Percentiles rank a stretch among this genome's conserved stretches.
Conservation (phyloP, 2,797 vertebrate species). For the Gallirallus australis region DNA sequence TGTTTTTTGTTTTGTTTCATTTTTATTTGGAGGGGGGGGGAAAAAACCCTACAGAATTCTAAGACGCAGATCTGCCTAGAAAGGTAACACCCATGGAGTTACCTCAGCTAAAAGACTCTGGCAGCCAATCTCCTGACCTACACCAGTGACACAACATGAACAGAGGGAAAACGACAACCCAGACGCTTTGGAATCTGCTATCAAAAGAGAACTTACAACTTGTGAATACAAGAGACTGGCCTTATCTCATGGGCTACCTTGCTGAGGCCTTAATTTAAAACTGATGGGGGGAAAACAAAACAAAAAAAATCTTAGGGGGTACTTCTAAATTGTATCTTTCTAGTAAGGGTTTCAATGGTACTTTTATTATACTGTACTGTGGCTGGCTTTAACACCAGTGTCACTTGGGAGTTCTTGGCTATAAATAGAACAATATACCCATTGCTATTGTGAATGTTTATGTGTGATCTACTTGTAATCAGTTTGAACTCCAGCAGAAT, state of each 20-base stretch:
- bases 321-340: slow-evolving; percentile 79
- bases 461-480: slow-evolving; percentile 68
- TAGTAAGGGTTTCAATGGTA: slow-evolving; percentile 81
- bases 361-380: slow-evolving; percentile 83
- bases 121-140: slow-evolving; percentile 26
- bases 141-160: background rate
- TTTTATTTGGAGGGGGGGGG: background rate
- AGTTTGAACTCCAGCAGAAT: slow-evolving; percentile 81
- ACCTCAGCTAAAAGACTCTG: background rate
- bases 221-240: slow-evolving; percentile 80
- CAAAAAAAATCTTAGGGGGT: slow-evolving; percentile 43
- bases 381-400: slow-evolving; percentile 77
- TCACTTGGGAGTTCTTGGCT: slow-evolving; percentile 67
- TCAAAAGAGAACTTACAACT: slow-evolving; percentile 71
- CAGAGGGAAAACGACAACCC: background rate
- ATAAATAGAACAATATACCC: slow-evolving; percentile 67
- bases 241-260: slow-evolving; percentile 74
- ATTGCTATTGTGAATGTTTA: slow-evolving; percentile 63
- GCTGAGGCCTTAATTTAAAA: slow-evolving; percentile 87
- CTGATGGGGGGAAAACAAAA: slow-evolving; percentile 22
- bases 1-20: slow-evolving; percentile 25
- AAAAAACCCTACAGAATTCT: slow-evolving; percentile 35
- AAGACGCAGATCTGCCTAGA: slow-evolving; percentile 1
- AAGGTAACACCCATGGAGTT: slow-evolving; percentile 14
- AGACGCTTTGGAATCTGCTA: slow-evolving; percentile 14